Conservation (phyloP, 2,888 invertebrate species). For the Parnassius mnemosyne region DNA sequence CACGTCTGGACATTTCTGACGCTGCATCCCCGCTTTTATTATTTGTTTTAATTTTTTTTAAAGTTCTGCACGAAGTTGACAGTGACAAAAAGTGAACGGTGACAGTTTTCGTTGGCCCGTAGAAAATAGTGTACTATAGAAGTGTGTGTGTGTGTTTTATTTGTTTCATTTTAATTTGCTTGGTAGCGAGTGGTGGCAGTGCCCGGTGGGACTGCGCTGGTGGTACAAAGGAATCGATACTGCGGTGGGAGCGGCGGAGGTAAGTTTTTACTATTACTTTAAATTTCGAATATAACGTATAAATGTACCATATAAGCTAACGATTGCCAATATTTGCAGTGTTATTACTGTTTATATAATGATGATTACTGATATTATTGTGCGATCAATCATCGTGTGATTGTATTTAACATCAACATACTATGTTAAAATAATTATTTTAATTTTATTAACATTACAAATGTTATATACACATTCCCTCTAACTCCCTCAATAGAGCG, state of each 20-base stretch:
- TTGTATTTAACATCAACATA: no score
- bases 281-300: slow-evolving; percentile 5
- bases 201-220: slow-evolving; percentile 61
- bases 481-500: no score
- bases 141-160: slow-evolving; percentile 58
- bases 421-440: no score
- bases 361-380: no score
- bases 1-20: slow-evolving; percentile 34
- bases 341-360: no score
- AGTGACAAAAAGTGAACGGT: slow-evolving; percentile 57
- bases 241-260: slow-evolving; percentile 74
- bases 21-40: slow-evolving; percentile 41
- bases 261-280: slow-evolving; percentile 50
- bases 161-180: slow-evolving; percentile 72
- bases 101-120: slow-evolving; percentile 60
- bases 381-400: no score
- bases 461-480: no score
- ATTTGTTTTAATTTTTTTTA: slow-evolving; percentile 43
- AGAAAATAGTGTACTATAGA: slow-evolving; percentile 49
- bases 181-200: slow-evolving; percentile 57
- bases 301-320: no score
- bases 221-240: slow-evolving; percentile 74
- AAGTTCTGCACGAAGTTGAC: slow-evolving; percentile 57
- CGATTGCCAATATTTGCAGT: no score
- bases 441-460: no score